Evolutionary conservation across 2,888 invertebrate species (phyloP), one percentile per base, ranked within the genome.

Genomic region (Rhagonycha fulva): DNA sequence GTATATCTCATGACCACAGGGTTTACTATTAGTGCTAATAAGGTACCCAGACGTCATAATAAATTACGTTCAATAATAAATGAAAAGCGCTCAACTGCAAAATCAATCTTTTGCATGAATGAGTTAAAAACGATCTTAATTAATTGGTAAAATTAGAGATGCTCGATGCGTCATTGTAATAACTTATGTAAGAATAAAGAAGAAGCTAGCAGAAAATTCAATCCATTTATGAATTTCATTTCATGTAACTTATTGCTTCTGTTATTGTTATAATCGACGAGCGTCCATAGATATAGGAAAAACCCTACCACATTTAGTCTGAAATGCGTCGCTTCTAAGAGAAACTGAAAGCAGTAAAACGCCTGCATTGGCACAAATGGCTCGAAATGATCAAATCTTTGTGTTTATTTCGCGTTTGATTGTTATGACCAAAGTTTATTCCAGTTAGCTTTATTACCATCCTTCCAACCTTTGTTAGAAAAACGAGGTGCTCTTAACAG

Each of bases 301-400:
- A 72, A 74, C 66, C n/a, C 47, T 28, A 72, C 72, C 77, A 75
- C 71, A 66, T 72, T 69, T 26, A 60, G 70, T 71, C 60, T 78
- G 66, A 73, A 76, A 72, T 72, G 76, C 78, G 78, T 76, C 75
- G 32, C 61, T 76, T 75, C 76, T 75, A 74, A 77, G 74, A 74
- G 75, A 73, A 76, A 77, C 74, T 73, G 79, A 72, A 76, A 72
- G 76, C 78, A 80, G 82, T 85, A 83, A 84, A 85, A 85, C 84
- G 84, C 82, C 81, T 82, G 83, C 84, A 83, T 84, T 84, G 84
- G 85, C 86, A 84, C 84, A 85, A 86, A 86, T 85, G 85, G 85
- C 77, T 80, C 82, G 86, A 84, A 84, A 86, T 86, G 86, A 86
- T 86, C 85, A 83, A 85, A 86, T 86, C 85, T 84, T 83, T 78